A percentile compares a stretch with the other conserved stretches of the same genome.
Evolutionary conservation across 2,113 vertebrate species (phyloP).

Genomic region (Corynorhinus townsendii): DNA sequence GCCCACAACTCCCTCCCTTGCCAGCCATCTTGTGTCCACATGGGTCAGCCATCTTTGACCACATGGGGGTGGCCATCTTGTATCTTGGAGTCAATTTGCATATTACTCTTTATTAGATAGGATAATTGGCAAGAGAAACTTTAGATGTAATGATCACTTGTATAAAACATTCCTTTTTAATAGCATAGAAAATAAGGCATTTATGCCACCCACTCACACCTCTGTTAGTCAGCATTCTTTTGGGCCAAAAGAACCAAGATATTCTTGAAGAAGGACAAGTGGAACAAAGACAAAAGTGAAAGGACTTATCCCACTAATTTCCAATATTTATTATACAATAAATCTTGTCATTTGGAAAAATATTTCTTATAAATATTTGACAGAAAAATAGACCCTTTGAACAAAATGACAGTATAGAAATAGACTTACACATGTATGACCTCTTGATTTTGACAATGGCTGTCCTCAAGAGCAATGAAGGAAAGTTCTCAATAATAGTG

Average conservation of each 20-base stretch:
- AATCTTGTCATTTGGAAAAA: not conserved
- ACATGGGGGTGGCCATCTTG: too few species aligned
- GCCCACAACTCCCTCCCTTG: too few species aligned
- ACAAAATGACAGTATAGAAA: not conserved
- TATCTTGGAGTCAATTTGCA: too few species aligned
- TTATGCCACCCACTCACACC: not conserved
- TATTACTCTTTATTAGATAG: too few species aligned
- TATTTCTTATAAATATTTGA: not conserved
- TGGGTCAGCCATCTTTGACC: too few species aligned
- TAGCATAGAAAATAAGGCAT: not conserved
- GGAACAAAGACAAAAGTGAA: not conserved
- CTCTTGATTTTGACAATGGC: not conserved
- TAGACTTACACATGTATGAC: not conserved
- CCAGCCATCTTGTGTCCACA: too few species aligned
- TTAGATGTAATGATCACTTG: not conserved
- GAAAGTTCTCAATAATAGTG: not conserved
- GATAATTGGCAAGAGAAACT: not conserved
- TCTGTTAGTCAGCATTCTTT: not conserved
- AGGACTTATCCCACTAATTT: not conserved
- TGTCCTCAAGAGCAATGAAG: not conserved
- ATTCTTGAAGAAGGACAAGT: not conserved
- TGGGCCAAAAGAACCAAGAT: not conserved
- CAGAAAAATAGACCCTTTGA: not conserved
- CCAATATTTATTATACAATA: not conserved
- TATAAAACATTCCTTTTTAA: not conserved